A percentile compares a stretch with the other conserved stretches of the same genome.
phyloP scores from a whole-genome alignment of 2,113 vertebrate genomes.

The Macquaria australasica region DNA sequence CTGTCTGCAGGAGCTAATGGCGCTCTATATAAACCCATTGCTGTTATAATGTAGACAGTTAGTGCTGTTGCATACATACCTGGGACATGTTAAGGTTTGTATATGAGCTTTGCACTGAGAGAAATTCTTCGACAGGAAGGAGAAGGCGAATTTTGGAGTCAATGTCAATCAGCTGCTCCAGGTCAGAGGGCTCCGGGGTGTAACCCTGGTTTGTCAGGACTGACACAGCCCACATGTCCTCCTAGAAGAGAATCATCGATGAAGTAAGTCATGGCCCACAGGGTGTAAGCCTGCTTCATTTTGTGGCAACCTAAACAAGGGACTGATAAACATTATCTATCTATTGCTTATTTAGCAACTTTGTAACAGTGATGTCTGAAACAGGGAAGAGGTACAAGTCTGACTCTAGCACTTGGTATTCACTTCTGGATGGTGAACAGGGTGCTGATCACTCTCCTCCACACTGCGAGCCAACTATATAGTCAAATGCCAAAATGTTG shows the following conservation, averaged over 20 bases:
- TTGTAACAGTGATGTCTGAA: slow-evolving; percentile 32
- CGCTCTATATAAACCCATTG: slow-evolving; percentile 13
- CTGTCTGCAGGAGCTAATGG: slow-evolving; percentile 13
- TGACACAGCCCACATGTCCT: slow-evolving; percentile 75
- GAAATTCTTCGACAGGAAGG: slow-evolving; percentile 70
- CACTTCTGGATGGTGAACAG: slow-evolving; percentile 44
- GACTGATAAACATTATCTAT: slow-evolving; percentile 17
- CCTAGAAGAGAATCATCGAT: slow-evolving; percentile 77
- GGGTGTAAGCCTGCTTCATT: slow-evolving; percentile 27
- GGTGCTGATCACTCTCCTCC: slow-evolving; percentile 11
- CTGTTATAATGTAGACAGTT: not conserved
- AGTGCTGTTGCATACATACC: slow-evolving; percentile 70
- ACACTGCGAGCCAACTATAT: slow-evolving; percentile 3
- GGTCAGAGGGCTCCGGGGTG: slow-evolving; percentile 82
- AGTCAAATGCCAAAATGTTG: slow-evolving; percentile 38
- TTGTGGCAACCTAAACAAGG: slow-evolving; percentile 23
- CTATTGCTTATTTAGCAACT: slow-evolving; percentile 9
- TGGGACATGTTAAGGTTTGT: slow-evolving; percentile 60
- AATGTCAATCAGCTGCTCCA: slow-evolving; percentile 87
- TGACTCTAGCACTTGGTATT: slow-evolving; percentile 56
- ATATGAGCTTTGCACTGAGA: slow-evolving; percentile 63
- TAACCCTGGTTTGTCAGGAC: slow-evolving; percentile 85
- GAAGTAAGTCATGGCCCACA: slow-evolving; percentile 8
- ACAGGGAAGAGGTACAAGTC: slow-evolving; percentile 11
- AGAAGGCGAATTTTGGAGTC: slow-evolving; percentile 87